Base-by-base conservation (phyloP, 2,113 vertebrate species). In the Oncorhynchus kisutch region DNA sequence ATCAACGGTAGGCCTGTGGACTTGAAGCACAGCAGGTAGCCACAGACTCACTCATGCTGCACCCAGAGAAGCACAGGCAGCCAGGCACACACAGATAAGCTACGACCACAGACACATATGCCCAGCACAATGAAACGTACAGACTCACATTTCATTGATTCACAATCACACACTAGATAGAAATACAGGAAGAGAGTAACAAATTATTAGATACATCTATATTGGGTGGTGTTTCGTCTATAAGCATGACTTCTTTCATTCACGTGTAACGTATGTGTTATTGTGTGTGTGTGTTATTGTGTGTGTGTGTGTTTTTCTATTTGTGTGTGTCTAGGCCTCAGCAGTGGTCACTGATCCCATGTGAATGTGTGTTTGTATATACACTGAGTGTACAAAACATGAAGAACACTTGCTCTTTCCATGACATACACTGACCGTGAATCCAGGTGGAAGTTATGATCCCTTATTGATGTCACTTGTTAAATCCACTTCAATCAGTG, bases 341-440 rank as follows among this genome's bases (percentile, higher is more conserved):
- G 51, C 3, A 54, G 51, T 14, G 51, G 16, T 54, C 51, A 54
- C 51, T 54, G 51, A 54, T 45, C 39, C 14, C 12, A 54, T 70
- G 20, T 72, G 54, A 51, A 11, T 62, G 64, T 78, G 77, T 73
- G 82, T 79, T 78, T 78, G 73, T 82, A 72, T 82, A 72, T 67
- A 49, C 39, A 45, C 39, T 2, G 39, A 45, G 39, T 45, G 39
- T 45, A 45, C 39, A 45, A 3, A 1, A 3, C 39, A 45, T 2
- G 9, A 39, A 9, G 39, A 45, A 11, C 39, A 45, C 39, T 3
- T 12, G 39, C 2, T 45, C 1, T 11, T 45, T 11, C 39, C 39
- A 45, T 45, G 0, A 11, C 39, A 11, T 45, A 45, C 2, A 11
- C 9, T 45, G 39, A 2, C 39, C 39, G 7, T 45, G 39, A 45